Evolutionary conservation across 2,113 vertebrate genomes (phyloP).

Genomic region (Climacteris rufus): DNA sequence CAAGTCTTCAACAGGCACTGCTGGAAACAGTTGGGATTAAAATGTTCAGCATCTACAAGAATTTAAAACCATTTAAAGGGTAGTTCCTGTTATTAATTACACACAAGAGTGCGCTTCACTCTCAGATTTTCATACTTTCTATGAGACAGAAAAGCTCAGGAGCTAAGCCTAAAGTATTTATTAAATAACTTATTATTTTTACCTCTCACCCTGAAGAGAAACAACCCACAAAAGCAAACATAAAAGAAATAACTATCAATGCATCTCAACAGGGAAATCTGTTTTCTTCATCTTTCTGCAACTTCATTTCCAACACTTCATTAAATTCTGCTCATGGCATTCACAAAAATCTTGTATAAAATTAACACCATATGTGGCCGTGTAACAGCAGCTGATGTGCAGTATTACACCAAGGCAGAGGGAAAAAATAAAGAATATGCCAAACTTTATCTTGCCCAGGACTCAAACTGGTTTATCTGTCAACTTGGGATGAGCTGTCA

Average conservation of each 20-base stretch:
- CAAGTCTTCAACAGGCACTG: not conserved
- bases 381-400: not conserved
- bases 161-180: not conserved
- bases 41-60: not conserved
- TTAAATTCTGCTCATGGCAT: not conserved
- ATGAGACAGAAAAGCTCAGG: not conserved
- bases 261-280: not conserved
- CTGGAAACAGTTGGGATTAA: not conserved
- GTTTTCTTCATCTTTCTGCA: not conserved
- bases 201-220: not conserved
- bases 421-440: not conserved
- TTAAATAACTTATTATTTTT: not conserved
- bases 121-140: not conserved
- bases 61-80: not conserved
- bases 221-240: not conserved
- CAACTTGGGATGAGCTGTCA: not conserved
- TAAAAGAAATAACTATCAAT: not conserved
- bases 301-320: not conserved
- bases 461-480: constrained; percentile 1
- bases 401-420: not conserved
- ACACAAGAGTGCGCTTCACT: not conserved
- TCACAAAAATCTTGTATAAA: not conserved
- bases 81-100: not conserved
- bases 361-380: not conserved
- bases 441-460: not conserved